Conservation (phyloP, 2,888 invertebrate genomes). For the Amphipoea oculea region DNA sequence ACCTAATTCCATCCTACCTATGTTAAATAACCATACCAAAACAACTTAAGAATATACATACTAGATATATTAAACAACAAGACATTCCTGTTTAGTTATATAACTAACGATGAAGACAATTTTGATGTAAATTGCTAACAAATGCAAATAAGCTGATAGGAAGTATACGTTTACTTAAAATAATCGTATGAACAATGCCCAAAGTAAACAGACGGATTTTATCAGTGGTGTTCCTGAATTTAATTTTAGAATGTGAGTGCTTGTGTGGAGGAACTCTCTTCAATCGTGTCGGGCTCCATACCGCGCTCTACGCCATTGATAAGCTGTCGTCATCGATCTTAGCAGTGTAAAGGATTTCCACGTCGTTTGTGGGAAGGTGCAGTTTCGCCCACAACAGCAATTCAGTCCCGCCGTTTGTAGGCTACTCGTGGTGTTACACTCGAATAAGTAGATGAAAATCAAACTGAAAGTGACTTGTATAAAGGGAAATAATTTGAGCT, state of each 20-base stretch:
- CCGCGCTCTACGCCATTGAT: slow-evolving; percentile 13
- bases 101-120: slow-evolving; percentile 17
- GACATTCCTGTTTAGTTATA: slow-evolving; percentile 13
- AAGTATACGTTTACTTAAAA: slow-evolving; percentile 28
- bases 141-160: slow-evolving; percentile 35
- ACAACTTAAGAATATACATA: background rate
- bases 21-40: background rate
- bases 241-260: slow-evolving; percentile 18
- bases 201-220: slow-evolving; percentile 36
- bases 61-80: background rate
- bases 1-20: background rate
- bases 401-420: background rate
- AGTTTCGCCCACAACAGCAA: background rate
- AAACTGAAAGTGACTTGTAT: background rate
- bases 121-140: slow-evolving; percentile 20
- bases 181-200: slow-evolving; percentile 30
- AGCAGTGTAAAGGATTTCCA: slow-evolving; percentile 19
- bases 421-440: background rate
- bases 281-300: slow-evolving; percentile 4
- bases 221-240: slow-evolving; percentile 20
- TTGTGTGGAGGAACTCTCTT: slow-evolving; percentile 8
- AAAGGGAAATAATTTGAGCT: background rate
- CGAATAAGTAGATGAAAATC: background rate
- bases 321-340: slow-evolving; percentile 39
- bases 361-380: background rate